Evolutionary conservation across 2,888 invertebrate species (phyloP).

Genomic region (Drosophila stalkeri): DNA sequence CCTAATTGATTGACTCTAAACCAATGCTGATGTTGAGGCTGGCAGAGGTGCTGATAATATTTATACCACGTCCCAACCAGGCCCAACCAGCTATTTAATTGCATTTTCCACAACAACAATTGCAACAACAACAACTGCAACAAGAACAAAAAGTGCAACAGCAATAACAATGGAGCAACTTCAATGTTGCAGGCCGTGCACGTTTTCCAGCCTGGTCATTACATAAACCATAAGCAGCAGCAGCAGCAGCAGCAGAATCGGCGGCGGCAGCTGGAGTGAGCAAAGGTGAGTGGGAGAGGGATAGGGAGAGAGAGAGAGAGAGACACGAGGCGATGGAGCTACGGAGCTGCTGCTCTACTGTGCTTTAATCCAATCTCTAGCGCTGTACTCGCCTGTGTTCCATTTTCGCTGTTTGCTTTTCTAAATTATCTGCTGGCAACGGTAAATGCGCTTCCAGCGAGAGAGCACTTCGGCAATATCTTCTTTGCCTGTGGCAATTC

Average conservation of each 20-base stretch:
- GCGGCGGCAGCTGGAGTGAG: conserved; percentile 30
- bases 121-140: conserved; percentile 29
- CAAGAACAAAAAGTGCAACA: conserved; percentile 23
- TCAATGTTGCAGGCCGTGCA: conserved; percentile 60
- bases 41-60: conserved; percentile 71
- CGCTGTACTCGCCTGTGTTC: conserved; percentile 27
- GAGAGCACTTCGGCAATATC: conserved; percentile 48
- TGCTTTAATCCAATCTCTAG: conserved; percentile 10
- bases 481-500: conserved; percentile 42
- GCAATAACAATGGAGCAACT: conserved; percentile 53
- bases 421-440: conserved; percentile 70
- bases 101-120: conserved; percentile 63
- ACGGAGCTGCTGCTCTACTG: not conserved
- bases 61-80: conserved; percentile 64
- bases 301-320: not conserved
- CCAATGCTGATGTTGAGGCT: conserved; percentile 12
- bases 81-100: conserved; percentile 67
- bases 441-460: conserved; percentile 23
- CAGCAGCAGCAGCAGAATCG: conserved; percentile 51
- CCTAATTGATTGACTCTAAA: conserved; percentile 72
- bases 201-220: conserved; percentile 56
- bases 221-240: conserved; percentile 73
- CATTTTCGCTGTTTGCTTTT: conserved; percentile 64
- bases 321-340: not conserved
- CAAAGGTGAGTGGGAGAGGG: not conserved